Evolutionary conservation across 2,888 invertebrate genomes (phyloP).

Genomic region (Augochlorella aurata): DNA sequence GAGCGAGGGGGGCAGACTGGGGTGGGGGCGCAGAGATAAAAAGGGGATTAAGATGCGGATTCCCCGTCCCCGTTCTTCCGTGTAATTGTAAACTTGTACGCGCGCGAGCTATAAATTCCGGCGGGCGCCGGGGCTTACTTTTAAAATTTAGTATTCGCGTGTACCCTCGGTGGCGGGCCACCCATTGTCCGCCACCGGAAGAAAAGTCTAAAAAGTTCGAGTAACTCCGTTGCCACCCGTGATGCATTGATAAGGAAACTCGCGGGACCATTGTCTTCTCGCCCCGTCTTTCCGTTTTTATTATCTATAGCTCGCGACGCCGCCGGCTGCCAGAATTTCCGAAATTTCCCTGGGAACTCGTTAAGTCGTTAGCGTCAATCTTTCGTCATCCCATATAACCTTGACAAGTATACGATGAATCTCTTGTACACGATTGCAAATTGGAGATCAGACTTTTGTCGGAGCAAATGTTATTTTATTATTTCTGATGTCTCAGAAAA

Average conservation of each 20-base stretch:
- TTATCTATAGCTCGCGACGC: not conserved
- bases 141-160: constrained; percentile 66
- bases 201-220: constrained; percentile 63
- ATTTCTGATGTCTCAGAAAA: too few species aligned
- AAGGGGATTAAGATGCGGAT: constrained; percentile 60
- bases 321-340: not conserved
- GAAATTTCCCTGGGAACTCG: not conserved
- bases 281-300: not conserved
- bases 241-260: constrained; percentile 65
- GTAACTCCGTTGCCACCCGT: constrained; percentile 54
- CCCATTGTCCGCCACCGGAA: constrained; percentile 51
- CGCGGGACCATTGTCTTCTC: constrained; percentile 44
- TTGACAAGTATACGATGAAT: not conserved
- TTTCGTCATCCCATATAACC: not conserved
- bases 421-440: too few species aligned
- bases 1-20: not conserved
- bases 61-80: constrained; percentile 60
- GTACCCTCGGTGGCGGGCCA: constrained; percentile 44
- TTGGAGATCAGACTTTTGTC: too few species aligned
- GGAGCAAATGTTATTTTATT: too few species aligned
- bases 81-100: constrained; percentile 68
- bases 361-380: not conserved
- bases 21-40: constrained; percentile 45
- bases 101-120: constrained; percentile 61
- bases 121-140: constrained; percentile 61